Base-by-base conservation (phyloP, 2,113 vertebrate genomes). In the Brachirus orientalis region DNA sequence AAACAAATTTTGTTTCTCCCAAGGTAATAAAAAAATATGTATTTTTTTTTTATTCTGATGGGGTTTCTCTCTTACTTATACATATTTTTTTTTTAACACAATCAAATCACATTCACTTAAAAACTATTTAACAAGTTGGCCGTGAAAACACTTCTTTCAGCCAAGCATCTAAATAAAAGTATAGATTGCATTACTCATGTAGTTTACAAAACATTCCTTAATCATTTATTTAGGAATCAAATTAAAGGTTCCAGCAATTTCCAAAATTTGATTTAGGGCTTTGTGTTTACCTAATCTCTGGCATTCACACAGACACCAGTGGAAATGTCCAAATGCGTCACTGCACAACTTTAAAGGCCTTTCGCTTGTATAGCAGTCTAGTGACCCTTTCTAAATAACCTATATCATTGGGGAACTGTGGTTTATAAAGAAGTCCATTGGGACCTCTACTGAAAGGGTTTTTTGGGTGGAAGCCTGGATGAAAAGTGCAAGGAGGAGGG, bases 301-400 rank as follows among this genome's bases (percentile, higher is more conserved):
- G 85, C 85, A 75, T 81, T 92, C 85, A 86, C 82, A 77, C 77
- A 83, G 88, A 91, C 80, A 88, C 89, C 86, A 72, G 86, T 89
- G 88, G 80, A 87, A 90, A 90, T 88, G 92, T 89, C 86, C 93
- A 90, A 85, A 93, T 92, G 94, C 92, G 72, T 93, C 94, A 93
- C 78, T 76, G 91, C 91, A 77, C 87, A 78, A 91, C 94, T 94
- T 95, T 94, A 94, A 95, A 94, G 93, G 84, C 81, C 86, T 87
- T 91, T 86, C 88, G 89, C 79, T 45, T 86, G 91, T 92, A 94
- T 95, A 93, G 88, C 83, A 83, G 94, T 87, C 91, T 93, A 95
- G 92, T 95, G 96, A 96, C 95, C 95, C 95, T 91, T 96, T 94
- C 94, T 91, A 93, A 96, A 90, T 87, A 92, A 92, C 90, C 94